Evolutionary conservation across 2,113 vertebrate genomes (phyloP), one percentile per base, ranked within the genome.

Genomic region (Delphinapterus leucas): DNA sequence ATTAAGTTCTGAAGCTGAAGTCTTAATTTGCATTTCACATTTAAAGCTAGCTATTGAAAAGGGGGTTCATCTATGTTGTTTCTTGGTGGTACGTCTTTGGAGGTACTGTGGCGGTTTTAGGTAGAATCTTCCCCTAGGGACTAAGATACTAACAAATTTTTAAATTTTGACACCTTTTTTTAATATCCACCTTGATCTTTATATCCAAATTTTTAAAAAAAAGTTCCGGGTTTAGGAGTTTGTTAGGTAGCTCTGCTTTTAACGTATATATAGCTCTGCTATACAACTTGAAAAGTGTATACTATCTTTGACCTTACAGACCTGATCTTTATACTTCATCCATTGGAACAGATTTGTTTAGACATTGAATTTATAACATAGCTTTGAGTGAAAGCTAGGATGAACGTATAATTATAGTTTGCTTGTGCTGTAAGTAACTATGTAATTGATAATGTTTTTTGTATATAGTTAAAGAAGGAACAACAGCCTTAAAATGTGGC

Each of bases 1-100:
- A 31, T 63, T 96, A 96, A 96, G 84, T 98, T 98, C 81, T 96
- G 89, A 97, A 96, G 87, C 68, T 83, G 84, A 89, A 95, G 87
- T 93, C 20, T 95, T 90, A 79, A 95, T 85, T 93, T 38, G 88
- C 3, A 79, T 98, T 94, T 96, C 88, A 97, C 86, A 71, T 98
- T 58, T 94, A 76, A 95, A 95, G 41, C 25, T 82, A 94, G 0
- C 28, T 77, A 38, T 74, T 70, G 28, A 74, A 53, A 91, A 68
- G 63, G n/a, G 47, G 2, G 2, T 71, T 93, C 63, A 70, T 89
- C n/a, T 61, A 21, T 93, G 23, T 90, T 96, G 0, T 91, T 36
- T 97, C 81, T 31, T 91, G 68, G 55, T 93, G 77, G 63, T 96
- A 9, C 5, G 2, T 96, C 14, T 74, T 85, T 79, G 94, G 44